Percentiles rank a stretch among this genome's conserved stretches.
Conservation (phyloP, 2,113 vertebrate genomes). For the Axis porcinus region DNA sequence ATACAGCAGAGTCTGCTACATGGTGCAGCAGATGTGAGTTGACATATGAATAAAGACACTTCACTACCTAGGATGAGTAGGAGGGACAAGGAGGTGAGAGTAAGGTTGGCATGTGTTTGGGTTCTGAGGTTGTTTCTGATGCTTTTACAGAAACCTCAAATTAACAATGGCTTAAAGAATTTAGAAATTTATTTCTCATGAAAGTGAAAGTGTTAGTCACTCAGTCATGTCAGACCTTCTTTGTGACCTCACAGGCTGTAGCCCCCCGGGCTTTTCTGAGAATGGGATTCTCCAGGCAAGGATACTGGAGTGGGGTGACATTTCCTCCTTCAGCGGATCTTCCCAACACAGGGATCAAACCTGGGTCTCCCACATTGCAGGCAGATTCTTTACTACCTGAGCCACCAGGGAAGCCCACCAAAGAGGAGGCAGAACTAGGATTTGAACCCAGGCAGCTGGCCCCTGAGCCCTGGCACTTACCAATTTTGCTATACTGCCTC, state of each 20-base stretch:
- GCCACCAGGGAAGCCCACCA: not conserved
- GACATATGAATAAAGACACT: not conserved
- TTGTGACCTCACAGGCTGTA: not conserved
- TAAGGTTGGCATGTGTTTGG: not conserved
- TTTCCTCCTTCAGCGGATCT: not conserved
- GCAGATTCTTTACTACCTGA: not conserved
- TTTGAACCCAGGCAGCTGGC: not conserved
- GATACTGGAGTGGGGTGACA: not conserved
- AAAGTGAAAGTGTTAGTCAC: not conserved
- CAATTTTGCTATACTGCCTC: not conserved
- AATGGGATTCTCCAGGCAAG: not conserved
- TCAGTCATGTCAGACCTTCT: not conserved
- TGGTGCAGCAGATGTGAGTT: not conserved
- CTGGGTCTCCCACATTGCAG: not conserved
- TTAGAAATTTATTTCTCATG: not conserved
- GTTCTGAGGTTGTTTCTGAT: not conserved
- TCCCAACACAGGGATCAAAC: rapidly evolving
- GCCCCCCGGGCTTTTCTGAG: not conserved
- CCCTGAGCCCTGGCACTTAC: not conserved
- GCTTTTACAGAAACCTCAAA: not conserved
- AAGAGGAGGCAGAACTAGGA: not conserved
- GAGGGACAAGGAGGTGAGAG: not conserved
- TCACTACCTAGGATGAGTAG: not conserved
- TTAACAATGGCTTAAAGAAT: not conserved
- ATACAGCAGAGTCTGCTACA: not conserved